Percentiles rank a stretch among this genome's conserved stretches.
Conservation (phyloP, 2,113 vertebrate genomes). For the Corythaeola cristata region DNA sequence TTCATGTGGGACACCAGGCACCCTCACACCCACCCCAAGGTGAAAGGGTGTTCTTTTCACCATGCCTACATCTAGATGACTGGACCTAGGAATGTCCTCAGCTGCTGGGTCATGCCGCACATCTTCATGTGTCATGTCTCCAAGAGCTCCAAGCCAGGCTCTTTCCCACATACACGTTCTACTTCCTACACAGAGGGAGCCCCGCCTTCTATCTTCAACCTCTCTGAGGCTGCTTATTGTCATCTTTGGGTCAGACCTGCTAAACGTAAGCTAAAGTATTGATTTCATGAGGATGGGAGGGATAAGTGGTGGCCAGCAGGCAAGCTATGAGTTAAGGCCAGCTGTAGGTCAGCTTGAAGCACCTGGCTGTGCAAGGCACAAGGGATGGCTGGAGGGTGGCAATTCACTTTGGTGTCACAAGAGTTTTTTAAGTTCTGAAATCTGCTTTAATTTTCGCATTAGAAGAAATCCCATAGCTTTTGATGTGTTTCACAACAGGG, state of each 20-base stretch:
- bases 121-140: not conserved
- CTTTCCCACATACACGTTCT: not conserved
- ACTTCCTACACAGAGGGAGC: not conserved
- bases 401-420: fast-evolving
- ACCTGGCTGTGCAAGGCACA: not conserved
- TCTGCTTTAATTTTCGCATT: not conserved
- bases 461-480: not conserved
- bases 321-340: not conserved
- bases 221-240: not conserved
- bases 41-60: not conserved
- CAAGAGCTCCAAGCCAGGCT: not conserved
- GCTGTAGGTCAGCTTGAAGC: not conserved
- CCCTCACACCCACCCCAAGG: not conserved
- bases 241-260: not conserved
- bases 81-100: not conserved
- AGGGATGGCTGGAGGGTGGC: not conserved
- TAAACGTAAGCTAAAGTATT: not conserved
- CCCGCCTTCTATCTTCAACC: not conserved
- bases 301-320: not conserved
- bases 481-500: not conserved
- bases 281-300: not conserved
- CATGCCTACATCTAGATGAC: not conserved
- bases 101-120: not conserved
- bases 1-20: not conserved
- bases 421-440: conserved; percentile 3